These are phyloP conservation scores for Dioctria linearis DNA, from an alignment of 2,888 invertebrate genomes.

Conservation along the genomic window DNA sequence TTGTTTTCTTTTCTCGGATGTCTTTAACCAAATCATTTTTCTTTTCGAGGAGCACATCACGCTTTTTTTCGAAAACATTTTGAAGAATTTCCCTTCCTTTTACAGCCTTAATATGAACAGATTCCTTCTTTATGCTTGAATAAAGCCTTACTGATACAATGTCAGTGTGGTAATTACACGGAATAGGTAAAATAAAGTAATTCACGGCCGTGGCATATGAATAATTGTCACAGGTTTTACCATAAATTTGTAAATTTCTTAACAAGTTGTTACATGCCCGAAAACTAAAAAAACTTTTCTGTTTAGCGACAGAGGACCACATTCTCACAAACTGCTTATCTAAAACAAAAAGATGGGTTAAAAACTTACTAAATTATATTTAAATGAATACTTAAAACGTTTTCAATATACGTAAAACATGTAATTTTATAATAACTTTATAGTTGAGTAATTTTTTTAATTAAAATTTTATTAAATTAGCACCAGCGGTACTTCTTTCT, in stretches of 20 bases:
- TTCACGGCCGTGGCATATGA: background rate
- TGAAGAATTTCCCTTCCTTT: conserved; percentile 74
- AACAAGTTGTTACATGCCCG: background rate
- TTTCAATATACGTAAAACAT: too few species aligned
- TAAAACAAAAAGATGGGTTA: too few species aligned
- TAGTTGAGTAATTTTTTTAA: too few species aligned
- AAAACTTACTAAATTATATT: too few species aligned
- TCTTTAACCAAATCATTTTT: conserved; percentile 79
- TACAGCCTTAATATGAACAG: conserved; percentile 65
- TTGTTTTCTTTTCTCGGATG: conserved; percentile 80
- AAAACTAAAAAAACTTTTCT: background rate
- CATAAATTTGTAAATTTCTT: background rate
- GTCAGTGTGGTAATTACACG: background rate
- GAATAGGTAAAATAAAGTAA: background rate
- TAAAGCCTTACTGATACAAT: background rate
- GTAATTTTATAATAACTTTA: too few species aligned
- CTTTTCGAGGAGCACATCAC: conserved; percentile 75
- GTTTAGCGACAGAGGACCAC: background rate
- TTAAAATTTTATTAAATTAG: too few species aligned
- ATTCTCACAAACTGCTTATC: background rate
- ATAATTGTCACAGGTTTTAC: background rate
- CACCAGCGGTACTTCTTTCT: too few species aligned
- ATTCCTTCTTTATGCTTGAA: conserved; percentile 65
- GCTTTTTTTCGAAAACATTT: conserved; percentile 76
- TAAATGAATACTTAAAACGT: too few species aligned